Conservation (phyloP, 2,888 invertebrate species). For the Nomada flava region DNA sequence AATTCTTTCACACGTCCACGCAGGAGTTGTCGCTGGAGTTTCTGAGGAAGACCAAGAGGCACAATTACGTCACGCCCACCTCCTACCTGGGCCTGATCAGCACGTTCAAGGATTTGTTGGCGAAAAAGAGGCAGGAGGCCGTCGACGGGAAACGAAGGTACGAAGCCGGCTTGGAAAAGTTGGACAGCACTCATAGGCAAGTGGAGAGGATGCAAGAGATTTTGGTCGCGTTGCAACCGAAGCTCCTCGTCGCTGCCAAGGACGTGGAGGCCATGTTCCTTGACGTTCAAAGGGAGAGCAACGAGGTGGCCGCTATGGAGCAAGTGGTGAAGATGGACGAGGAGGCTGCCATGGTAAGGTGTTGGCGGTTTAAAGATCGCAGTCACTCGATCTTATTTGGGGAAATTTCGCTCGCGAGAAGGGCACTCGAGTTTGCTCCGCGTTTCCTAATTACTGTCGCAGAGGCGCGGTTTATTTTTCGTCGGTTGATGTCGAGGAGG, state of each 20-base stretch:
- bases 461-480: neutral
- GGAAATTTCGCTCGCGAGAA: neutral
- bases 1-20: constrained; percentile 94
- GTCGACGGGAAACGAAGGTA: constrained; percentile 90
- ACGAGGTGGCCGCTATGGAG: constrained; percentile 93
- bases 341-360: constrained; percentile 87
- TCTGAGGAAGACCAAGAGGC: constrained; percentile 88
- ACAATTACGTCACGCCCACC: constrained; percentile 96
- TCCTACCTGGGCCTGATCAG: constrained; percentile 96
- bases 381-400: constrained; percentile 36
- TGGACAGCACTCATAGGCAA: constrained; percentile 93
- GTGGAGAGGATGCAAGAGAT: constrained; percentile 93
- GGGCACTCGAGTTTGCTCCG: constrained; percentile 5
- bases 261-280: constrained; percentile 95
- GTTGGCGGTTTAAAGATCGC: constrained; percentile 33
- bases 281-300: constrained; percentile 94
- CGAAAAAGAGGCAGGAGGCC: constrained; percentile 90
- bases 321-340: constrained; percentile 93
- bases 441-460: constrained; percentile 1
- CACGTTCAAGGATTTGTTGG: constrained; percentile 93
- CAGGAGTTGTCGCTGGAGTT: constrained; percentile 90
- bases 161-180: constrained; percentile 93
- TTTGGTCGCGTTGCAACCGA: constrained; percentile 93
- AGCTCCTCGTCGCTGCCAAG: constrained; percentile 93
- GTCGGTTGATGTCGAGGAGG: constrained; percentile 4